These are phyloP conservation scores for Fistularia commersonii DNA, from an alignment of 2,797 vertebrate species.

Conservation along the genomic window DNA sequence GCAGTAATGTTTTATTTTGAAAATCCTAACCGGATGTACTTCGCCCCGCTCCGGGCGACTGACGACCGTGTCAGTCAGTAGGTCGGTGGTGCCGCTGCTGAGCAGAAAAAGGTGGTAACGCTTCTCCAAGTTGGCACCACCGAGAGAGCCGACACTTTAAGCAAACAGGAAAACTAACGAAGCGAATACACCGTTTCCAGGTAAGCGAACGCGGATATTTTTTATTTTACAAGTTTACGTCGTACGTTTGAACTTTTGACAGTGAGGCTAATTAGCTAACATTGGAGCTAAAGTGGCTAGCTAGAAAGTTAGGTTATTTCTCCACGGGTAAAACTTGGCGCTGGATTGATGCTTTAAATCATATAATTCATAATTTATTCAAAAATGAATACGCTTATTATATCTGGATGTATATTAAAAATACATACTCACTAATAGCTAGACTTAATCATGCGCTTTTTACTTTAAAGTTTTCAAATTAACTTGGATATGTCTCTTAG, in stretches of 20 bases:
- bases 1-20: conserved; percentile 54
- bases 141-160: not conserved
- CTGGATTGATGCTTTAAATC: not conserved
- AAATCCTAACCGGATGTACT: conserved; percentile 25
- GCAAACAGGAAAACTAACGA: not conserved
- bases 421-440: too few species aligned
- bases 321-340: conserved; percentile 6
- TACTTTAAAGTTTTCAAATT: not conserved
- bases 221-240: not conserved
- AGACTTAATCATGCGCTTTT: too few species aligned
- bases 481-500: conserved; percentile 2
- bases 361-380: too few species aligned
- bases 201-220: conserved; percentile 24
- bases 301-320: conserved; percentile 29
- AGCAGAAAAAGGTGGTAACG: conserved; percentile 39
- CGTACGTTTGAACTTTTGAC: conserved; percentile 31
- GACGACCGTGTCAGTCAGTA: conserved; percentile 32
- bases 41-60: not conserved
- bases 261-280: conserved; percentile 52
- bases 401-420: too few species aligned
- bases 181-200: conserved; percentile 14
- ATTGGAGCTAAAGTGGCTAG: conserved; percentile 42
- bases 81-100: conserved; percentile 42
- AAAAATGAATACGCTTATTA: too few species aligned
- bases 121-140: conserved; percentile 15